A percentile compares a stretch with the other conserved stretches of the same genome.
These are phyloP conservation scores for Poeciliopsis turrubarensis DNA, from an alignment of 2,113 vertebrate genomes.

Conservation along the genomic window DNA sequence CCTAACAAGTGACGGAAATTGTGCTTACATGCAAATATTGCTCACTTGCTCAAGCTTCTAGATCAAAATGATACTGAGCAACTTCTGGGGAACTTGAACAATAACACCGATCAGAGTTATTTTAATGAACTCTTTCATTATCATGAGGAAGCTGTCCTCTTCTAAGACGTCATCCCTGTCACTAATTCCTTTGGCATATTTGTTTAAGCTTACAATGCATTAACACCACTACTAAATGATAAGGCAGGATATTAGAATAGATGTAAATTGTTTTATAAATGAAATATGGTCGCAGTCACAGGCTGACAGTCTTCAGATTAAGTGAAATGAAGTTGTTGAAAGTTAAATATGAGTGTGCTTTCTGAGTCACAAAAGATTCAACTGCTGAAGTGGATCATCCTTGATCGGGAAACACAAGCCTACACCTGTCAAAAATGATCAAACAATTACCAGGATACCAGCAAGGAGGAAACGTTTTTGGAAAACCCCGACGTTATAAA, in stretches of 20 bases:
- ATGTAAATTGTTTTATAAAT: background rate
- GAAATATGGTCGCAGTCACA: background rate
- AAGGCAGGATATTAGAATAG: background rate
- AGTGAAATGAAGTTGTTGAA: background rate
- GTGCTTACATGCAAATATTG: background rate
- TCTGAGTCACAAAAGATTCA: background rate
- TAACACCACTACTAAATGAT: background rate
- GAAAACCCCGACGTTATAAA: background rate
- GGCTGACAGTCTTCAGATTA: background rate
- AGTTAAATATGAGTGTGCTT: background rate
- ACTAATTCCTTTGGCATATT: constrained; percentile 36
- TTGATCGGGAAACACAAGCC: constrained; percentile 7
- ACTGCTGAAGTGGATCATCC: background rate
- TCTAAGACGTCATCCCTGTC: constrained; percentile 8
- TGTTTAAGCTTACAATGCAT: background rate
- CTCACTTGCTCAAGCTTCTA: background rate
- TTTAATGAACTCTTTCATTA: background rate
- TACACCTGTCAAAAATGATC: background rate
- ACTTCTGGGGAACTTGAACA: constrained; percentile 9
- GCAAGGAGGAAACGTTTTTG: background rate
- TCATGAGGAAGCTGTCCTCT: background rate
- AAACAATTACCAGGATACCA: background rate
- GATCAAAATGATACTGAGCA: background rate
- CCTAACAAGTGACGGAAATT: background rate
- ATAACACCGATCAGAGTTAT: background rate